Conservation (phyloP, 1,140 invertebrate species). For the Macrobrachium rosenbergii region DNA sequence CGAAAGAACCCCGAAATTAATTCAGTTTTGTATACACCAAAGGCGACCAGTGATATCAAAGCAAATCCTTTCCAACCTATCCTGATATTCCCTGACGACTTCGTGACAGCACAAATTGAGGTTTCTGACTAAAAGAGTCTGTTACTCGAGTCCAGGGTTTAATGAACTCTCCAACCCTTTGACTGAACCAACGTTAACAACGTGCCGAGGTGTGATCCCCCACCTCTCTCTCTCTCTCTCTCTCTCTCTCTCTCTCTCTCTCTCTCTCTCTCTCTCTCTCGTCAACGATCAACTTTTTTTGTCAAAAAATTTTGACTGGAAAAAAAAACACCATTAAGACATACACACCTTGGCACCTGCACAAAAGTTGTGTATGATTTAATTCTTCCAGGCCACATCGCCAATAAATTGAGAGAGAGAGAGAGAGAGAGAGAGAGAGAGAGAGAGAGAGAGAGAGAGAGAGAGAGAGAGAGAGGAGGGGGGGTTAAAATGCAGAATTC, state of each 20-base stretch:
- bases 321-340: too few species aligned
- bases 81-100: too few species aligned
- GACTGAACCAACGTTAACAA: not conserved
- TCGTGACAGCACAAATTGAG: too few species aligned
- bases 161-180: not conserved
- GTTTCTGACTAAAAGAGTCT: too few species aligned
- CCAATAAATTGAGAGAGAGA: not conserved
- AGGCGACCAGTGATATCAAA: too few species aligned
- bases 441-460: not conserved
- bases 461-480: not conserved
- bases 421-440: conserved; percentile 19
- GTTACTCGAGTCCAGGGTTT: too few species aligned
- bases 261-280: conserved; percentile 32
- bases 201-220: not conserved
- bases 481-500: not conserved
- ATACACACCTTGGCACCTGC: not conserved
- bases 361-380: not conserved
- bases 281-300: not conserved
- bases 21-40: too few species aligned
- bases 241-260: conserved; percentile 13
- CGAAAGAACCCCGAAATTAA: too few species aligned
- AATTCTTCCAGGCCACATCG: not conserved
- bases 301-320: too few species aligned
- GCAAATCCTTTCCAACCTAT: too few species aligned
- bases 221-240: not conserved